A percentile compares a stretch with the other conserved stretches of the same genome.
Conservation (phyloP, 2,113 vertebrate species). For the Lichenostomus cassidix region DNA sequence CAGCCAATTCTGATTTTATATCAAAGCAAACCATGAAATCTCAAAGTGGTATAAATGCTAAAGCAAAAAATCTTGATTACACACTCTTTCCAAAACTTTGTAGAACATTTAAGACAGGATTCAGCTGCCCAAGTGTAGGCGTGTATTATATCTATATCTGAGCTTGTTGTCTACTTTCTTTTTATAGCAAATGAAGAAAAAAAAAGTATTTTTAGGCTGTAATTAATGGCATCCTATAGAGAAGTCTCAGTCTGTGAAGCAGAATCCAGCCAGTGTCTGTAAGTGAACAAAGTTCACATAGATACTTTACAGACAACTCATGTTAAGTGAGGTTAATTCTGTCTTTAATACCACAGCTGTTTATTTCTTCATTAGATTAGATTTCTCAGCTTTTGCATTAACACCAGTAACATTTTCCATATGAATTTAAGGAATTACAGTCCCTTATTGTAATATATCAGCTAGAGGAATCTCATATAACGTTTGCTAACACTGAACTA, state of each 20-base stretch:
- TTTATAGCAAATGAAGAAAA: neutral
- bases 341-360: neutral
- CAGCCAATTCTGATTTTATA: neutral
- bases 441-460: neutral
- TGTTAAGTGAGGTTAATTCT: neutral
- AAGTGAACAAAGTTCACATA: neutral
- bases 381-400: neutral
- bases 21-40: neutral
- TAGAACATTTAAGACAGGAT: neutral
- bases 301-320: neutral
- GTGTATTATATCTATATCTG: neutral
- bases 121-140: neutral
- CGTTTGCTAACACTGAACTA: fast-evolving
- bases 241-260: neutral
- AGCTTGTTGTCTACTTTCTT: neutral
- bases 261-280: neutral
- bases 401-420: neutral
- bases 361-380: neutral
- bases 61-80: neutral
- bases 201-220: neutral
- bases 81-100: neutral
- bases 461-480: neutral
- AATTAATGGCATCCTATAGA: neutral
- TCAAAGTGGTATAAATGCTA: neutral
- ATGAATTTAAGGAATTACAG: neutral